A percentile compares a stretch with the other conserved stretches of the same genome.
Conservation (phyloP, 2,888 invertebrate species). For the Hydraecia micacea region DNA sequence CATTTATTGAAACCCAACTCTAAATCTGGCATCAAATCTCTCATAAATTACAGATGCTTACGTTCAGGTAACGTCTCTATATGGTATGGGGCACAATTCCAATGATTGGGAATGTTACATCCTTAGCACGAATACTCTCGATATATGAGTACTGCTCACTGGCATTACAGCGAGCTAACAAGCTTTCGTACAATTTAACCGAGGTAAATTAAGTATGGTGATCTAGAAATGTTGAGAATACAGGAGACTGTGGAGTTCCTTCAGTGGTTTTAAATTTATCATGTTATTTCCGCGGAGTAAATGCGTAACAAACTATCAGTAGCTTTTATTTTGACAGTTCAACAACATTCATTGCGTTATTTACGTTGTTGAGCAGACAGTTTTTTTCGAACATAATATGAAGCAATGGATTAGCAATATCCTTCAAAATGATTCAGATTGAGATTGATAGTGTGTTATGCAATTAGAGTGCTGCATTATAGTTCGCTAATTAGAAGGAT, state of each 20-base stretch:
- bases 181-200: conserved; percentile 60
- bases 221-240: conserved; percentile 47
- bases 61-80: conserved; percentile 63
- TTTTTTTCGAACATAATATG: neutral
- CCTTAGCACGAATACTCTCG: conserved; percentile 64
- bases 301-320: too few species aligned
- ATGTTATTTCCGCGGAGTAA: neutral
- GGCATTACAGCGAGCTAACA: conserved; percentile 63
- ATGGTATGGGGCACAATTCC: conserved; percentile 69
- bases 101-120: conserved; percentile 67
- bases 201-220: conserved; percentile 49
- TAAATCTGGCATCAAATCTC: conserved; percentile 43
- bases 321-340: neutral
- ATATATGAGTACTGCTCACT: conserved; percentile 52
- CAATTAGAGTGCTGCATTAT: too few species aligned
- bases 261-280: neutral
- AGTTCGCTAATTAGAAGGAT: neutral
- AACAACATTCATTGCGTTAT: neutral
- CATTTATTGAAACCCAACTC: conserved; percentile 27
- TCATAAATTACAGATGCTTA: conserved; percentile 52
- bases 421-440: too few species aligned
- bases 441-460: too few species aligned
- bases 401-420: neutral
- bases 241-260: conserved; percentile 33
- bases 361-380: too few species aligned